Percentiles rank a stretch among this genome's conserved stretches.
Evolutionary conservation across 2,113 vertebrate species (phyloP).

Genomic region (Vombatus ursinus): DNA sequence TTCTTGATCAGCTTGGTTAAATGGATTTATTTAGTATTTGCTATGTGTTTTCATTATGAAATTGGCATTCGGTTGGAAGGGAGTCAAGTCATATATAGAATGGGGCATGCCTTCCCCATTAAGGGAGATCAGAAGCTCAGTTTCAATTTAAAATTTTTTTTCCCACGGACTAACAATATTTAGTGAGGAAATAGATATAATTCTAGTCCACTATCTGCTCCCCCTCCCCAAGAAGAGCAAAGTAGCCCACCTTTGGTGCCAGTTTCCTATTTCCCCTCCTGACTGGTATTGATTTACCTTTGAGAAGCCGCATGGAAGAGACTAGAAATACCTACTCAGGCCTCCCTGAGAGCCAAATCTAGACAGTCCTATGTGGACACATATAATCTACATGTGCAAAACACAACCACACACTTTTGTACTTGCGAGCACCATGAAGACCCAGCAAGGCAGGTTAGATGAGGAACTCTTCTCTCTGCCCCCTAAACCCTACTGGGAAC

Average conservation of each 20-base stretch:
- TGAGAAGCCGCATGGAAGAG: not conserved
- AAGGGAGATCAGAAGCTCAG: no score
- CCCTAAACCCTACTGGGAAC: not conserved
- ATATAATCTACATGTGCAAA: not conserved
- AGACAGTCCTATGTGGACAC: not conserved
- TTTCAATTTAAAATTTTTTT: no score
- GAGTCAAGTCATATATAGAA: no score
- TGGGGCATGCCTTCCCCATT: no score
- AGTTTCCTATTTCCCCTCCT: not conserved
- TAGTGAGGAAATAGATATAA: not conserved
- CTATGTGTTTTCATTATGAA: no score
- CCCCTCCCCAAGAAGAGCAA: not conserved
- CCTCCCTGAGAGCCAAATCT: not conserved
- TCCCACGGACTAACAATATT: not conserved
- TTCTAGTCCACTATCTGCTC: not conserved
- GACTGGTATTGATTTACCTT: not conserved
- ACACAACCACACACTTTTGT: not conserved
- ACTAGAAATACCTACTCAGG: not conserved
- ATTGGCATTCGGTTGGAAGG: no score
- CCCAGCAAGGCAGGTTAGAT: not conserved
- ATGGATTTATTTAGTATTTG: no score
- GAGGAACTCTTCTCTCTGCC: not conserved
- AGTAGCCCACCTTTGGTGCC: not conserved
- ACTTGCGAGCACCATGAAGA: not conserved
- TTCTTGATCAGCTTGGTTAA: no score